A percentile compares a stretch with the other conserved stretches of the same genome.
phyloP scores from a whole-genome alignment of 1,140 invertebrate genomes.

The Lamellibrachia luymesi region DNA sequence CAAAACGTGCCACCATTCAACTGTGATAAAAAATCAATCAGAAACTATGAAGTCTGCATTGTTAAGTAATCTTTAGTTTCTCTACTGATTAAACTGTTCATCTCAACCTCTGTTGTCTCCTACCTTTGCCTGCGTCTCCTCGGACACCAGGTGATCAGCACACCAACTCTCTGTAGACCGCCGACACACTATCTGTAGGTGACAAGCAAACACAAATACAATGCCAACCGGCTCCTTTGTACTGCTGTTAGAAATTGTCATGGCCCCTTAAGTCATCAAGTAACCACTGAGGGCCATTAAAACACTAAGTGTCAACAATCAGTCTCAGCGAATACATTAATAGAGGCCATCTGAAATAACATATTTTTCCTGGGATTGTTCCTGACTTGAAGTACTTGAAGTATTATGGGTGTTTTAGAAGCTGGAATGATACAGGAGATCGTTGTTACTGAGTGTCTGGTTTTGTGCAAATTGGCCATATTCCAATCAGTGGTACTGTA shows the following conservation, averaged over 20 bases:
- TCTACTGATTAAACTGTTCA: background rate
- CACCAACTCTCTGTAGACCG: slow-evolving; percentile 72
- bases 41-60: too few relatives aligned
- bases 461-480: too few relatives aligned
- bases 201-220: background rate
- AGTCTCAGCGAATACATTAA: too few relatives aligned
- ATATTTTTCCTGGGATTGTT: background rate
- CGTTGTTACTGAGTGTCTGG: too few relatives aligned
- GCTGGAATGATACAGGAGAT: too few relatives aligned
- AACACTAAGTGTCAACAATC: background rate
- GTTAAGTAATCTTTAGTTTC: too few relatives aligned
- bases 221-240: background rate
- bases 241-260: background rate
- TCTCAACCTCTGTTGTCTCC: background rate
- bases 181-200: slow-evolving; percentile 39
- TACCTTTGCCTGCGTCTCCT: slow-evolving; percentile 89
- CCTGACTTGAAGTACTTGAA: background rate
- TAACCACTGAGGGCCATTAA: background rate
- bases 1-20: too few relatives aligned
- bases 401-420: background rate
- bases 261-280: background rate
- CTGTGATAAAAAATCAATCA: too few relatives aligned
- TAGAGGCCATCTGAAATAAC: too few relatives aligned
- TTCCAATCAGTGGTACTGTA: too few relatives aligned
- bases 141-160: slow-evolving; percentile 79